These are phyloP conservation scores for Micrasema minimum DNA, from an alignment of 1,140 invertebrate species.

Conservation along the genomic window DNA sequence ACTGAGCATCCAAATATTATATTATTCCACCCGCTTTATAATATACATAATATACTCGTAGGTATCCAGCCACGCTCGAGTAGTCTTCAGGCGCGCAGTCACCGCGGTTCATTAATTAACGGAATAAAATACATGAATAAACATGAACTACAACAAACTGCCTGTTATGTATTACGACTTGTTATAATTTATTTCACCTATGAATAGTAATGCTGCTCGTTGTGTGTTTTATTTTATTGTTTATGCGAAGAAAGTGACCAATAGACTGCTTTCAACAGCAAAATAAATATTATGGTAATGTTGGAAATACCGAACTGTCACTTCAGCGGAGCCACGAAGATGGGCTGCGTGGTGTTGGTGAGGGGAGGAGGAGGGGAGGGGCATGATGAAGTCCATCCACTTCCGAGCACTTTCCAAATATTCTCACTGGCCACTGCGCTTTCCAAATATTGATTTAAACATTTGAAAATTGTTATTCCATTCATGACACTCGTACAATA, in stretches of 20 bases:
- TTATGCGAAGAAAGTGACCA: conserved; percentile 15
- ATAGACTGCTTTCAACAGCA: conserved; percentile 19
- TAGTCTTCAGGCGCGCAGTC: neutral
- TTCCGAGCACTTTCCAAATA: conserved; percentile 14
- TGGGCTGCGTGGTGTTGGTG: too few species aligned
- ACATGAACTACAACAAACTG: neutral
- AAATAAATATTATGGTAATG: conserved; percentile 38
- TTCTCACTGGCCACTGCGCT: conserved; percentile 5
- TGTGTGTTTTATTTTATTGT: neutral
- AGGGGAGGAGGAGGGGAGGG: neutral
- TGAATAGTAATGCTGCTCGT: too few species aligned
- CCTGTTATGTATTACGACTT: too few species aligned
- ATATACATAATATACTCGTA: neutral
- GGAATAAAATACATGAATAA: conserved; percentile 13
- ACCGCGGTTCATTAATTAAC: conserved; percentile 14
- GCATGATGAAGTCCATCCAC: neutral
- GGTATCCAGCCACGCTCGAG: neutral
- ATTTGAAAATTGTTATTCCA: conserved; percentile 5
- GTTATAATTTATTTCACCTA: too few species aligned
- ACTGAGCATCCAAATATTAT: neutral
- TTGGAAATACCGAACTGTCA: conserved; percentile 19
- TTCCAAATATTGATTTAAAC: conserved; percentile 18
- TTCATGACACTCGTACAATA: neutral
- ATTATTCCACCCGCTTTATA: neutral
- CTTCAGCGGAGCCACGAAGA: neutral